Conservation (phyloP, 2,797 vertebrate genomes). For the Pogonophryne albipinna region DNA sequence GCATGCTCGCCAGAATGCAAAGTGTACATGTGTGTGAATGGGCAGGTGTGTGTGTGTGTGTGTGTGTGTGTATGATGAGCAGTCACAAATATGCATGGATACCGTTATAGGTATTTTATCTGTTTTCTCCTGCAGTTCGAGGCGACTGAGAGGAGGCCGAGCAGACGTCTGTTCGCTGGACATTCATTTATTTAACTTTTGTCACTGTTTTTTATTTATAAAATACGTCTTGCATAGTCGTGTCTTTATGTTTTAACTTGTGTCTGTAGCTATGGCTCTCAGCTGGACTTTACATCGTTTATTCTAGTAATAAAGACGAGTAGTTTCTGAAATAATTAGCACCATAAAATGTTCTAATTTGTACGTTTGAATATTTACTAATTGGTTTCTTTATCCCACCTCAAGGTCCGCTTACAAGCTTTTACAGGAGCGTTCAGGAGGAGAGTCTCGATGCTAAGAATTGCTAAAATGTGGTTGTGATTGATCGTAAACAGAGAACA, state of each 20-base stretch:
- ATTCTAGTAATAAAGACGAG: too few relatives aligned
- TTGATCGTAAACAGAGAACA: too few relatives aligned
- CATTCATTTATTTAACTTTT: not conserved
- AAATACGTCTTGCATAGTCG: not conserved
- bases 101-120: slow-evolving; percentile 87
- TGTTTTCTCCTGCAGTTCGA: slow-evolving; percentile 76
- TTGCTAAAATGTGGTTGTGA: too few relatives aligned
- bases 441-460: too few relatives aligned
- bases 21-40: slow-evolving; percentile 37
- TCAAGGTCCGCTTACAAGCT: too few relatives aligned
- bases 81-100: slow-evolving; percentile 89
- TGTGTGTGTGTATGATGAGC: slow-evolving; percentile 69
- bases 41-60: slow-evolving; percentile 18
- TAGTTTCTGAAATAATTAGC: too few relatives aligned
- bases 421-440: too few relatives aligned
- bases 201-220: not conserved
- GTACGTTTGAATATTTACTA: too few relatives aligned
- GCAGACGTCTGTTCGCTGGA: slow-evolving; percentile 25
- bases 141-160: slow-evolving; percentile 17
- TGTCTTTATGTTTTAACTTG: not conserved
- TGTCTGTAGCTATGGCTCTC: not conserved
- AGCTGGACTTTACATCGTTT: not conserved
- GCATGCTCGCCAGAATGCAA: slow-evolving; percentile 82
- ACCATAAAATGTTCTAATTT: too few relatives aligned
- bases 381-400: too few relatives aligned